These are phyloP conservation scores for Eucera pruinosa DNA, from an alignment of 2,888 invertebrate genomes.

Conservation along the genomic window DNA sequence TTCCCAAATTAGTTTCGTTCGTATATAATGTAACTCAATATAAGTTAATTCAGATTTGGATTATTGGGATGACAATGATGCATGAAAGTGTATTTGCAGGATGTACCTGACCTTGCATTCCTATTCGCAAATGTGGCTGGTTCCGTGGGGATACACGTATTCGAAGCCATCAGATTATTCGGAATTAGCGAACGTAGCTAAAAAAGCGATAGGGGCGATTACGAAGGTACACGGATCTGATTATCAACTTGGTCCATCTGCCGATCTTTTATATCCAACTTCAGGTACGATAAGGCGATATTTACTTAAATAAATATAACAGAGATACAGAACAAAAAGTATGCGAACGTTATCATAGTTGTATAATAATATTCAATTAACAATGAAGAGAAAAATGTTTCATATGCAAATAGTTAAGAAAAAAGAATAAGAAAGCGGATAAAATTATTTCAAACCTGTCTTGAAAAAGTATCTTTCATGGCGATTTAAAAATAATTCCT, in stretches of 20 bases:
- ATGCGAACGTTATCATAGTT: conserved; percentile 1
- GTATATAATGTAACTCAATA: no score
- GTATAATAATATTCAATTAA: conserved; percentile 11
- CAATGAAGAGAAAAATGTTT: background rate
- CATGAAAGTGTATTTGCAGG: conserved; percentile 69
- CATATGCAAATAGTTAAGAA: background rate
- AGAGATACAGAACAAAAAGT: background rate
- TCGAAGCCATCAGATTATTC: conserved; percentile 86
- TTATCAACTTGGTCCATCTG: conserved; percentile 86
- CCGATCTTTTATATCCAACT: conserved; percentile 82
- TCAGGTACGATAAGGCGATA: conserved; percentile 75
- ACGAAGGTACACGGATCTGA: conserved; percentile 88
- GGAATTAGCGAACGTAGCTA: conserved; percentile 87
- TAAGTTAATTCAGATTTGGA: background rate
- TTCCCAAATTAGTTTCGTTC: no score
- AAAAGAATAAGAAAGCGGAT: no score
- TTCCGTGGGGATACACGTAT: conserved; percentile 87
- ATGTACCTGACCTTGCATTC: conserved; percentile 88
- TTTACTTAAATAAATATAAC: background rate
- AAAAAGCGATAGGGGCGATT: conserved; percentile 87
- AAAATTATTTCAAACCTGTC: no score
- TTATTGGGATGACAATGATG: background rate
- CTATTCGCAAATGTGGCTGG: conserved; percentile 88
- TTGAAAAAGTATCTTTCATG: no score
- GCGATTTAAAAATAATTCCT: no score